Evolutionary conservation across 64 coral and sea anemone genomes (phyloP), one percentile per base, ranked within the genome.

Genomic region (Actinia tenebrosa): DNA sequence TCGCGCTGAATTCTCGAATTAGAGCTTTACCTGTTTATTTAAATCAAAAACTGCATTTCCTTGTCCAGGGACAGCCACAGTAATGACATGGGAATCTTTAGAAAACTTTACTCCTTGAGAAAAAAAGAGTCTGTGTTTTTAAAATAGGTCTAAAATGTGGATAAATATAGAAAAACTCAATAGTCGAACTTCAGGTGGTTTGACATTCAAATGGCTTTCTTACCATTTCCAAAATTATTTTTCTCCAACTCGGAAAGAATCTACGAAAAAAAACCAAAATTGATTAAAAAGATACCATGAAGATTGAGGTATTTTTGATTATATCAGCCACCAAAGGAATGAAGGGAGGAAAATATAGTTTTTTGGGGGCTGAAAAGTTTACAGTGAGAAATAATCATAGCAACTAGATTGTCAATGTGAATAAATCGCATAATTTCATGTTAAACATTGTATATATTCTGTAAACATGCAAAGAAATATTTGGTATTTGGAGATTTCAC

Each of bases 11-110:
- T 42, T 16, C 5, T 10, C 18, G 60, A 61, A 61, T 50, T 69
- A 26, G 25, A 25, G 19, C 5, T 26, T 16, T 56, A 99, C 97
- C 88, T 85, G 92, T 50, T 95, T 94, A 3, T 99, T 92, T 88
- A 99, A 86, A 82, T 95, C 87, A 83, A 99, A 99, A 7, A 92
- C 75, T 9, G 93, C 91, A 30, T 99, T 92, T 84, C 89, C 93
- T 83, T 89, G 92, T 55, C 88, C 86, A 14, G 93, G 97, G 10
- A 99, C 8, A n/a, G 97, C 45, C 16, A 99, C 91, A 37, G 93
- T 83, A 10, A 99, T 87, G 77, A 90, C 86, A 16, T 71, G 56
- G 18, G 80, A 87, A 69, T 89, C 84, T 44, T 79, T 84, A 37
- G 93, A 83, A 42, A 27, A 75, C 69, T 30, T 75, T 30, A 75